Conservation (phyloP, 2,797 vertebrate species). For the Hippopotamyrus pictus region DNA sequence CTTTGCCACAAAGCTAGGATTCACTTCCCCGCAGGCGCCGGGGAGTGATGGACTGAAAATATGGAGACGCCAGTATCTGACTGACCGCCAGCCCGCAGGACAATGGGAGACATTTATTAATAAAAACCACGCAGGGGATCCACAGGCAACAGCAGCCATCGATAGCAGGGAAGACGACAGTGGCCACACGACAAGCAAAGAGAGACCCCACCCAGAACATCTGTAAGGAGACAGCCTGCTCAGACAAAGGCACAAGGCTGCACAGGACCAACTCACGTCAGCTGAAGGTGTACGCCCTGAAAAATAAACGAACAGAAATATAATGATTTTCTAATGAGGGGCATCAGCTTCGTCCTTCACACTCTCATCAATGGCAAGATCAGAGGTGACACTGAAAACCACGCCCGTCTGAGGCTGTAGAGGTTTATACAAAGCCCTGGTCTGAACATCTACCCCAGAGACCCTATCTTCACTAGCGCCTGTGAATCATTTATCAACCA, state of each 20-base stretch:
- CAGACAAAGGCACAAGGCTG: not conserved
- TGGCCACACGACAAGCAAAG: not conserved
- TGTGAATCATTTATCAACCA: not conserved
- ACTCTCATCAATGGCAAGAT: not conserved
- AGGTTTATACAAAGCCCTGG: not conserved
- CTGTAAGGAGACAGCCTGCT: not conserved
- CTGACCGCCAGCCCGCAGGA: not conserved
- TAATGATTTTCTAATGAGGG: not conserved
- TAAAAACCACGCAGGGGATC: not conserved
- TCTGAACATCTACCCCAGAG: not conserved
- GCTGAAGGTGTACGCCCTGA: not conserved
- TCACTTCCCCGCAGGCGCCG: not conserved
- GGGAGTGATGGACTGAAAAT: not conserved
- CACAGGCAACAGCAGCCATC: not conserved
- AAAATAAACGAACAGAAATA: not conserved
- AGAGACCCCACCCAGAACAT: not conserved
- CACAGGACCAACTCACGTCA: not conserved
- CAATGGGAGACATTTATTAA: not conserved
- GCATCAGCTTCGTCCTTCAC: not conserved
- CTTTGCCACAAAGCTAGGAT: not conserved
- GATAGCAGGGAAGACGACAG: not conserved
- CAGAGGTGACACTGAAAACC: not conserved
- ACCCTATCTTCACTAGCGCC: not conserved
- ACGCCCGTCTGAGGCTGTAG: not conserved
- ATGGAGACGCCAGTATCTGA: not conserved